phyloP scores from a whole-genome alignment of 1,140 invertebrate genomes.

The Radopholus similis region DNA sequence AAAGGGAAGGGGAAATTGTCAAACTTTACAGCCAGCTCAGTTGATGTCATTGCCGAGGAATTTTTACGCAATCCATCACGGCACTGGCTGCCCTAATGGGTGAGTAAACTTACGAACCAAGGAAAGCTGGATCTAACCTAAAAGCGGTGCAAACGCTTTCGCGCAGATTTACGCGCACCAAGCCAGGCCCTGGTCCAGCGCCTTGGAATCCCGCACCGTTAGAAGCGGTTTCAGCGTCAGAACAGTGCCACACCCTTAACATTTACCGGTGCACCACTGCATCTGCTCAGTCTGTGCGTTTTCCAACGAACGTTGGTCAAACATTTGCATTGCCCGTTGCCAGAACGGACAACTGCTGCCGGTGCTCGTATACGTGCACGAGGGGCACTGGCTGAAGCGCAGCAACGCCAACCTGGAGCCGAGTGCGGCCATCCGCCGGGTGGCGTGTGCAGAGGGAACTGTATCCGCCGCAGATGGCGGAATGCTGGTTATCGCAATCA shows the following conservation, averaged over 20 bases:
- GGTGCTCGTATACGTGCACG: slow-evolving; percentile 9
- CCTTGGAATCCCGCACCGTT: slow-evolving; percentile 15
- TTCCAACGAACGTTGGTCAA: background rate
- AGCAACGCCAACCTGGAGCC: slow-evolving; percentile 24
- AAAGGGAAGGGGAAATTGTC: background rate
- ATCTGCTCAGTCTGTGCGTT: background rate
- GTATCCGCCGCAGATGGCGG: background rate
- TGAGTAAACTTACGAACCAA: background rate
- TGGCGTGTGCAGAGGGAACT: slow-evolving; percentile 16
- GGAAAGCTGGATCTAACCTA: background rate
- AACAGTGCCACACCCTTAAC: slow-evolving; percentile 24
- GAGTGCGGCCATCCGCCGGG: background rate
- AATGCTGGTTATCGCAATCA: slow-evolving; percentile 18
- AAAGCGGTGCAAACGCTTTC: background rate
- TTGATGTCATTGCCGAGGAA: slow-evolving; percentile 2
- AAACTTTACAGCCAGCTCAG: slow-evolving; percentile 13
- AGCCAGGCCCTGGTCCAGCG: slow-evolving; percentile 1
- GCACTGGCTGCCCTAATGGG: slow-evolving; percentile 20
- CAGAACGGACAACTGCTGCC: slow-evolving; percentile 7
- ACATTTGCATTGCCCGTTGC: background rate
- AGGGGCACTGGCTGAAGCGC: slow-evolving; percentile 18
- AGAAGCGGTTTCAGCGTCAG: background rate
- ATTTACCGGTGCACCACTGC: slow-evolving; percentile 13
- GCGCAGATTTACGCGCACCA: slow-evolving; percentile 4
- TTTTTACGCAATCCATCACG: slow-evolving; percentile 21